Conservation (phyloP, 2,888 invertebrate species). For the Lithophane leautieri region DNA sequence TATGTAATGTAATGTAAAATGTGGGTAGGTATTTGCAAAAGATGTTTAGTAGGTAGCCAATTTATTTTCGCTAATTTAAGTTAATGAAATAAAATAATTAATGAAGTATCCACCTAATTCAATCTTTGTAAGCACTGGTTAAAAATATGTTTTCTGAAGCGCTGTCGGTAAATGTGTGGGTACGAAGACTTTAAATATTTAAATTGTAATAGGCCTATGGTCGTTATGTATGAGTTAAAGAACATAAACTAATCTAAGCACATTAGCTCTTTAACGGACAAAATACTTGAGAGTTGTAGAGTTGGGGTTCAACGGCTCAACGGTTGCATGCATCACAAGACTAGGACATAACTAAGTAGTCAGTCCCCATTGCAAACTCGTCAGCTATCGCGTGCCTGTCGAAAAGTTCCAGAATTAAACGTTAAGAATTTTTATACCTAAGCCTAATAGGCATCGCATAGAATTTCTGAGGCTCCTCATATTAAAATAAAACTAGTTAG, state of each 20-base stretch:
- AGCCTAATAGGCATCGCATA: slow-evolving; percentile 26
- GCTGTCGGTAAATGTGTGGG: neutral
- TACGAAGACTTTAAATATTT: too few relatives aligned
- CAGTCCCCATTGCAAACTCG: slow-evolving; percentile 32
- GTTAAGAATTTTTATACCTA: slow-evolving; percentile 43
- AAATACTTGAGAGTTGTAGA: neutral
- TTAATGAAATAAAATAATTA: neutral
- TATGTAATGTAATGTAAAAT: neutral
- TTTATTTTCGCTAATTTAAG: neutral
- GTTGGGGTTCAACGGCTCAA: slow-evolving; percentile 9
- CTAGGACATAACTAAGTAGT: slow-evolving; percentile 36
- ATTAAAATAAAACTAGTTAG: slow-evolving; percentile 16
- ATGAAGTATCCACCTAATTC: neutral
- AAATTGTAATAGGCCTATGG: neutral
- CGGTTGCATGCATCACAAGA: slow-evolving; percentile 43
- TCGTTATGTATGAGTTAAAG: neutral
- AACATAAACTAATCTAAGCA: neutral
- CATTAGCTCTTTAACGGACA: neutral
- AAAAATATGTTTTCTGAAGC: neutral
- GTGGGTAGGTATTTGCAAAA: too few relatives aligned
- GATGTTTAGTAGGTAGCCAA: too few relatives aligned
- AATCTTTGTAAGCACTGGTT: neutral
- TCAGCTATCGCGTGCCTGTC: slow-evolving; percentile 52
- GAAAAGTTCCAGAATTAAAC: slow-evolving; percentile 43
- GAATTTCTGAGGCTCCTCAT: slow-evolving; percentile 42